Conservation (phyloP, 1,140 invertebrate genomes). For the Drosophila insularis region DNA sequence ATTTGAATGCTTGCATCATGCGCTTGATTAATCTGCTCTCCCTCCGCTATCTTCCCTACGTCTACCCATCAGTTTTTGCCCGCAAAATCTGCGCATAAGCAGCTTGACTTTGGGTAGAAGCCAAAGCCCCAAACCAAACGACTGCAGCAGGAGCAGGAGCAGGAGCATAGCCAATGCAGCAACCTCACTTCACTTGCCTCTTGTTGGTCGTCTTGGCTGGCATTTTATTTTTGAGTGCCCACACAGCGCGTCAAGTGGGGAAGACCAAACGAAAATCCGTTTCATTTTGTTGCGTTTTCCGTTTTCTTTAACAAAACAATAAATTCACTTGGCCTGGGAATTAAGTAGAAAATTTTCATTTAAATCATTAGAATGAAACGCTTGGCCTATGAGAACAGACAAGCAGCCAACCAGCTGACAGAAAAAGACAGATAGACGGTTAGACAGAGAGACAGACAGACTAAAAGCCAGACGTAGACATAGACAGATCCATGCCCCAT, state of each 20-base stretch:
- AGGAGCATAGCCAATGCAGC: constrained; percentile 6
- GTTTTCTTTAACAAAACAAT: constrained; percentile 58
- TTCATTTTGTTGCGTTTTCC: constrained; percentile 9
- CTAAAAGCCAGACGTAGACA: constrained; percentile 4
- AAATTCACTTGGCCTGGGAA: constrained; percentile 63
- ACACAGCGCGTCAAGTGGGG: constrained; percentile 55
- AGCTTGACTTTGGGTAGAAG: constrained; percentile 49
- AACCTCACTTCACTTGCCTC: constrained; percentile 38
- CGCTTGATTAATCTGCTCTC: constrained; percentile 73
- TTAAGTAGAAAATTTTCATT: constrained; percentile 64
- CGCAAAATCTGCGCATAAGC: constrained; percentile 51
- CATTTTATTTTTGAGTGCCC: constrained; percentile 74
- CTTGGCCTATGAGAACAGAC: constrained; percentile 45
- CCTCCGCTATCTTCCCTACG: neutral
- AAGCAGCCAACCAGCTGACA: constrained; percentile 27
- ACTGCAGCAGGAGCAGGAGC: neutral
- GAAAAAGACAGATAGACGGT: neutral
- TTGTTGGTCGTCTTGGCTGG: constrained; percentile 32
- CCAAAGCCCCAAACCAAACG: neutral
- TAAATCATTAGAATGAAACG: constrained; percentile 74
- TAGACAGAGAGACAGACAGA: constrained; percentile 10
- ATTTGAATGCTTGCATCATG: constrained; percentile 65
- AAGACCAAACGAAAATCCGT: constrained; percentile 27
- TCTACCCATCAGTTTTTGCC: neutral
- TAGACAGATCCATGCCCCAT: constrained; percentile 31